Base-by-base conservation (phyloP, 1,140 invertebrate genomes). In the Aphidius ervi region DNA sequence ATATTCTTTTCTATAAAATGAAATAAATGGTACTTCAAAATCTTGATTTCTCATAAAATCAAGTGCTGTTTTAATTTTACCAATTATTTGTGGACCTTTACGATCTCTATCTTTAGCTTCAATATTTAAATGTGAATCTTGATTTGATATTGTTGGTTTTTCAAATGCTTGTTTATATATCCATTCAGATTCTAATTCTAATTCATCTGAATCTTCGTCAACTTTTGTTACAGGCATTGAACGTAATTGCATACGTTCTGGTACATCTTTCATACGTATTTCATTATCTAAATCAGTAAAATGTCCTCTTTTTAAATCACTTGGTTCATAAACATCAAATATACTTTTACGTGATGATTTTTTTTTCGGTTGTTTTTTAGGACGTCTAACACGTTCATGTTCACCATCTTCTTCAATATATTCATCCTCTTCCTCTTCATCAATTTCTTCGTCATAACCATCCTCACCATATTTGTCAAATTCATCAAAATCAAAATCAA, bases 1-100 rank as follows among this genome's bases (percentile, higher is more conserved):
- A 73, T 98, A 97, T 76, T 99, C 98, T 79, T 99, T 99, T 37
- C 97, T 85, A 71, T 99, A 99, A 75, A 98, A 98, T 0, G 95
- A 93, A 68, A 99, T 99, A 72, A 99, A 99, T 1, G 97, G 95
- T 37, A 98, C 95, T 82, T 98, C 96, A 68, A 95, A 84, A 43
- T 93, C 87, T 68, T 97, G 91, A 79, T 97, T 98, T 10, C 97
- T 81, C 85, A 99, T 98, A 70, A 98, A 98, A 65, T 97, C 93
- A 0, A 99, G 77, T 0, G 95, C 93, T 77, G 97, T 94, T 52
- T 90, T 88, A 16, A 99, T 98, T 77, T 98, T 98, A 9, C 84
- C 84, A 6, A 94, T 81, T 0, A 90, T 89, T 69, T 85, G 85
- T 23, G 86, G 86, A 48, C 79, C 85, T 70, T 74, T 86, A 46